phyloP scores from a whole-genome alignment of 2,888 invertebrate species.

The Vanessa cardui region DNA sequence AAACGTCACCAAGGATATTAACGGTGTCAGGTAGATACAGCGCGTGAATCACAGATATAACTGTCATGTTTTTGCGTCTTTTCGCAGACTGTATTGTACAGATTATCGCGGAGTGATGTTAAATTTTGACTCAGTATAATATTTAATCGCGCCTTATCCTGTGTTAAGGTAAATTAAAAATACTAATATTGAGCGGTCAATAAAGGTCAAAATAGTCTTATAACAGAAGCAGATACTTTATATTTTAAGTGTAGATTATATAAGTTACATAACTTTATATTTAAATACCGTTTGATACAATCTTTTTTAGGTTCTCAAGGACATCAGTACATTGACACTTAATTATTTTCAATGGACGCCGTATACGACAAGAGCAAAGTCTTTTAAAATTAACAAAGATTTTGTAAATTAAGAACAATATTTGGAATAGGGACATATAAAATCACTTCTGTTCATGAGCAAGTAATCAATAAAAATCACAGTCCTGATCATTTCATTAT shows the following conservation, averaged over 20 bases:
- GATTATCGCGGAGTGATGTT: slow-evolving; percentile 62
- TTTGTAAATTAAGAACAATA: too few species aligned
- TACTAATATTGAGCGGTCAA: too few species aligned
- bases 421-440: too few species aligned
- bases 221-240: too few species aligned
- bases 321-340: slow-evolving; percentile 32
- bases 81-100: slow-evolving; percentile 59
- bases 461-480: too few species aligned
- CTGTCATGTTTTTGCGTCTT: slow-evolving; percentile 72
- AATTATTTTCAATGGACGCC: not conserved
- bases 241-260: too few species aligned
- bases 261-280: not conserved
- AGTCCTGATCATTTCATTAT: too few species aligned
- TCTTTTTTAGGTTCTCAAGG: slow-evolving; percentile 23
- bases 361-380: too few species aligned
- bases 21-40: slow-evolving; percentile 68
- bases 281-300: slow-evolving; percentile 17
- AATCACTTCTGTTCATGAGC: too few species aligned
- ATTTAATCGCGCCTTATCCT: slow-evolving; percentile 2
- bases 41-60: slow-evolving; percentile 75
- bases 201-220: too few species aligned
- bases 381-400: too few species aligned
- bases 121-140: slow-evolving; percentile 46
- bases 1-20: slow-evolving; percentile 57
- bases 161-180: too few species aligned